Conservation (phyloP, 2,888 invertebrate species). For the Clunio marinus region DNA sequence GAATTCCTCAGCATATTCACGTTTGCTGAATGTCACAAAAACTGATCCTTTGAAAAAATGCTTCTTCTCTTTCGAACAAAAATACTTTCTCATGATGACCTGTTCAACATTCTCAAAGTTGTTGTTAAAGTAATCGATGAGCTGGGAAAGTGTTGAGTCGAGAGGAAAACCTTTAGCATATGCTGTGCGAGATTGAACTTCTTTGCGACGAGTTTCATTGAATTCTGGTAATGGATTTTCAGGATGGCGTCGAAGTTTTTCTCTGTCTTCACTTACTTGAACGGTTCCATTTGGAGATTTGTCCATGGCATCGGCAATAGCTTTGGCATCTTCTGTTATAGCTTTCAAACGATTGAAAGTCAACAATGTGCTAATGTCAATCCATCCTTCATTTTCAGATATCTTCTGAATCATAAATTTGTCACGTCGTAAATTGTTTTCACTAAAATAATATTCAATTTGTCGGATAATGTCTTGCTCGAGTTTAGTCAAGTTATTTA, state of each 20-base stretch:
- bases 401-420: slow-evolving; percentile 88
- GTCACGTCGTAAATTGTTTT: slow-evolving; percentile 86
- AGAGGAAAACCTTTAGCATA: slow-evolving; percentile 86
- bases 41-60: slow-evolving; percentile 86
- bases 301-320: slow-evolving; percentile 69
- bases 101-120: slow-evolving; percentile 65
- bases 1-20: slow-evolving; percentile 77
- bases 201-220: slow-evolving; percentile 76
- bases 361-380: slow-evolving; percentile 74
- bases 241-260: slow-evolving; percentile 64
- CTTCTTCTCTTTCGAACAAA: slow-evolving; percentile 61
- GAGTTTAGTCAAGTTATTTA: slow-evolving; percentile 47
- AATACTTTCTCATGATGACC: slow-evolving; percentile 59
- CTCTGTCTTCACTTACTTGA: slow-evolving; percentile 59
- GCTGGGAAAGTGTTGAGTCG: slow-evolving; percentile 62
- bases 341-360: slow-evolving; percentile 83
- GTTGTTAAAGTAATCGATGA: slow-evolving; percentile 69
- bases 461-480: slow-evolving; percentile 65
- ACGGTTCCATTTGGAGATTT: slow-evolving; percentile 69
- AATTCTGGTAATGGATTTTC: slow-evolving; percentile 72
- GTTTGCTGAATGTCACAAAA: slow-evolving; percentile 78
- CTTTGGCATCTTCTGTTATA: slow-evolving; percentile 62
- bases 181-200: slow-evolving; percentile 68
- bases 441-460: slow-evolving; percentile 67
- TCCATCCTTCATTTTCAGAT: slow-evolving; percentile 85